Conservation (phyloP, 2,113 vertebrate genomes). For the Eudyptes chrysolophus region DNA sequence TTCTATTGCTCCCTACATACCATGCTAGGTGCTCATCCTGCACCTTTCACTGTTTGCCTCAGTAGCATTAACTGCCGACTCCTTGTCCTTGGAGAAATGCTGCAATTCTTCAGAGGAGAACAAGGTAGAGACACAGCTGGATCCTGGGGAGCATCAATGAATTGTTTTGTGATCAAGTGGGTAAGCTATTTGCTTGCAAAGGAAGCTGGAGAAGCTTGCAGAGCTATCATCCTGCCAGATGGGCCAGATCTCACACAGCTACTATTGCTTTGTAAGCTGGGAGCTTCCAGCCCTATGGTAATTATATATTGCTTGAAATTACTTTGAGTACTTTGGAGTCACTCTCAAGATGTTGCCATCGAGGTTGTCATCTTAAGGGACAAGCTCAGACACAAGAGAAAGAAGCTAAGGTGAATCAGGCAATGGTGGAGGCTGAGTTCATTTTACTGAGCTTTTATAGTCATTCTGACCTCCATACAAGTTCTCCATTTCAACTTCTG, state of each 20-base stretch:
- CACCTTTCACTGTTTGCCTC: neutral
- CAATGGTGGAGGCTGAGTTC: neutral
- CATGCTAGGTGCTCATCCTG: neutral
- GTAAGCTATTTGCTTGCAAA: neutral
- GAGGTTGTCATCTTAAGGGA: neutral
- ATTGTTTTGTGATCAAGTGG: neutral
- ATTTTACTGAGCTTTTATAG: neutral
- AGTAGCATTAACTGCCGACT: neutral
- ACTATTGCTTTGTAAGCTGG: neutral
- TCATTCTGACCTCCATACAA: neutral
- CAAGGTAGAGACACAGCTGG: neutral
- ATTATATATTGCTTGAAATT: neutral
- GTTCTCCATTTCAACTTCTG: neutral
- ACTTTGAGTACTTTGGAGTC: neutral
- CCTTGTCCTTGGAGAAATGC: neutral
- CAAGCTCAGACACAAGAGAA: neutral
- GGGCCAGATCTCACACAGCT: neutral
- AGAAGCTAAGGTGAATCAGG: neutral
- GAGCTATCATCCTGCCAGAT: neutral
- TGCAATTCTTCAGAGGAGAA: neutral
- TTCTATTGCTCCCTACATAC: neutral
- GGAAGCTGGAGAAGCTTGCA: neutral
- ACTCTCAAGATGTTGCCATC: neutral
- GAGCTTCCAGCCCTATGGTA: neutral
- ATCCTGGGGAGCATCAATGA: neutral